Percentiles rank a stretch among this genome's conserved stretches.
These are phyloP conservation scores for Plecturocebus donacophilus DNA, from an alignment of 2,113 vertebrate genomes.

Conservation along the genomic window DNA sequence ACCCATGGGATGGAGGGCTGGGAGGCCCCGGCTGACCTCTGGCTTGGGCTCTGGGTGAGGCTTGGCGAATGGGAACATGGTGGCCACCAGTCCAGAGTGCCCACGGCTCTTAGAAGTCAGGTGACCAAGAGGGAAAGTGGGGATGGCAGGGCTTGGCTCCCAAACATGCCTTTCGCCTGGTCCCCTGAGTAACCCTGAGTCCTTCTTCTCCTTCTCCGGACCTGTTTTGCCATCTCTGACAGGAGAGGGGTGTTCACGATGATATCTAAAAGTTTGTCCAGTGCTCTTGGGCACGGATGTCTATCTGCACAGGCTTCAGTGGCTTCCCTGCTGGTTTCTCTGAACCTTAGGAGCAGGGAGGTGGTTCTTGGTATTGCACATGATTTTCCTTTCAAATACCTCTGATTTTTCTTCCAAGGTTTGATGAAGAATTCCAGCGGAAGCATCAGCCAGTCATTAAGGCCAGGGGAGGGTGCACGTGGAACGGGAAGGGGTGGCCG, in stretches of 20 bases:
- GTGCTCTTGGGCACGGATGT: not conserved
- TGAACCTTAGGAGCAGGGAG: not conserved
- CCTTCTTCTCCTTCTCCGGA: not conserved
- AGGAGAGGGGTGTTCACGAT: not conserved
- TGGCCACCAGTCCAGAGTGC: not conserved
- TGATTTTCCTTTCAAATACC: not conserved
- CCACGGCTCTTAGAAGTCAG: not conserved
- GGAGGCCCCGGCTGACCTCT: not conserved
- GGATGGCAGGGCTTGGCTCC: not conserved
- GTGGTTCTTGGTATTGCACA: not conserved
- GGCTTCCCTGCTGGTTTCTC: not conserved
- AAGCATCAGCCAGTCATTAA: not conserved
- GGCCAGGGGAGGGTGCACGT: not conserved
- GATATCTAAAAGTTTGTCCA: not conserved
- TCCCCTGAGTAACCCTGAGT: not conserved
- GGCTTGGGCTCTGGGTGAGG: not conserved
- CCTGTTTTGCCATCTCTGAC: not conserved
- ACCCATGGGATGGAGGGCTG: not conserved
- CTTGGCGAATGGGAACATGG: not conserved
- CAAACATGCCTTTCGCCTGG: not conserved
- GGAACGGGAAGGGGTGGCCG: too few species aligned
- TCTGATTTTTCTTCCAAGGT: not conserved
- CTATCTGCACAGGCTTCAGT: not conserved
- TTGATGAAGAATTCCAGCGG: not conserved
- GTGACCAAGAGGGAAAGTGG: accelerated